Conservation (phyloP, 2,888 invertebrate genomes). For the Choristoneura rosaceana region DNA sequence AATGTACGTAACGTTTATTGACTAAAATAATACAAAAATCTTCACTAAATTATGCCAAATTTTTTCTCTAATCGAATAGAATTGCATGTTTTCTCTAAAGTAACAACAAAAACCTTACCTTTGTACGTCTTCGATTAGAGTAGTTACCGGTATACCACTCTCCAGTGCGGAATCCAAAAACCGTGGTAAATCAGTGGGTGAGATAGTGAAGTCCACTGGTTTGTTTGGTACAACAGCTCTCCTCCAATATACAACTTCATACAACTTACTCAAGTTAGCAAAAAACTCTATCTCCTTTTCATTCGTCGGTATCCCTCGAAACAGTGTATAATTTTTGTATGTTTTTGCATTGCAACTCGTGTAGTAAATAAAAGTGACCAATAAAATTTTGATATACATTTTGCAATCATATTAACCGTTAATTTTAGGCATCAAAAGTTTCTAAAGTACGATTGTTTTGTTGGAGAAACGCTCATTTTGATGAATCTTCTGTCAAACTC, state of each 20-base stretch:
- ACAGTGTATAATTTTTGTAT: constrained; percentile 66
- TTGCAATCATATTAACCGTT: background rate
- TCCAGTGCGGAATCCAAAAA: constrained; percentile 54
- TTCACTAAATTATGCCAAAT: too few relatives aligned
- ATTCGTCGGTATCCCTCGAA: constrained; percentile 59
- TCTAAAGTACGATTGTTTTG: background rate
- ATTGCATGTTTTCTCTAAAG: too few relatives aligned
- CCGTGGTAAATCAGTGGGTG: constrained; percentile 53
- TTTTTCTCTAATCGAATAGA: too few relatives aligned
- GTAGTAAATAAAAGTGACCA: constrained; percentile 8
- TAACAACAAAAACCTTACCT: constrained; percentile 53
- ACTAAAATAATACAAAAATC: too few relatives aligned
- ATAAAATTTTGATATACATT: background rate
- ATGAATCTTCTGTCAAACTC: background rate
- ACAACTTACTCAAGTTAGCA: constrained; percentile 50
- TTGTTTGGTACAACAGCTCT: constrained; percentile 54
- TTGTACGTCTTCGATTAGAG: constrained; percentile 66
- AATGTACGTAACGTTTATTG: too few relatives aligned
- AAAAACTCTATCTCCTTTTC: constrained; percentile 60
- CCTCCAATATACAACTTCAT: constrained; percentile 66
- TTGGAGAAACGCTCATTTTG: background rate
- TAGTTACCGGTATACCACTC: constrained; percentile 56
- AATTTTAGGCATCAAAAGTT: background rate
- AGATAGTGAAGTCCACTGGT: constrained; percentile 66
- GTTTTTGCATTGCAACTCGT: constrained; percentile 46